Conservation (phyloP, 2,113 vertebrate species). For the Benitochromis conjunctus region DNA sequence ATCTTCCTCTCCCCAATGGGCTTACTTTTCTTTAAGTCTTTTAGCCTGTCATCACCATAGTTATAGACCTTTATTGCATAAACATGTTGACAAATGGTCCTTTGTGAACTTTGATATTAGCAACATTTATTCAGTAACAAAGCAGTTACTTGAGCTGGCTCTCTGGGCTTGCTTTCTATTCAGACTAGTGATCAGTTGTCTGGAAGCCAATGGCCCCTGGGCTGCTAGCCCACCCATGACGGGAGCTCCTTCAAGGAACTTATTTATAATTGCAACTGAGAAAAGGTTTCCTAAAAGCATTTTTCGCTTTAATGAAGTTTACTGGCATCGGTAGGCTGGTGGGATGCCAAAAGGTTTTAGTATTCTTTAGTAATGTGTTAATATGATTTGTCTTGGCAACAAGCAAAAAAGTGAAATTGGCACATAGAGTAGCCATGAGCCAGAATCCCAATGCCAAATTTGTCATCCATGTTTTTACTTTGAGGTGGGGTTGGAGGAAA, state of each 20-base stretch:
- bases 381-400: constrained; percentile 79
- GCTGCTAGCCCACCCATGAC: constrained; percentile 76
- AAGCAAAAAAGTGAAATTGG: constrained; percentile 63
- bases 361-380: constrained; percentile 72
- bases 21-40: not conserved
- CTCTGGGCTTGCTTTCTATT: constrained; percentile 73
- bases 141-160: constrained; percentile 78
- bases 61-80: constrained; percentile 69
- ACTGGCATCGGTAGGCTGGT: constrained; percentile 56
- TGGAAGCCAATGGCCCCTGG: constrained; percentile 70
- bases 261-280: constrained; percentile 75
- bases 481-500: constrained; percentile 61
- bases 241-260: constrained; percentile 69
- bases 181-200: constrained; percentile 76
- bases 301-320: constrained; percentile 69
- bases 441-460: constrained; percentile 69
- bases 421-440: constrained; percentile 65
- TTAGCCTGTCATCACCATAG: constrained; percentile 49
- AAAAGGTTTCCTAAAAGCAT: constrained; percentile 74
- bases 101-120: constrained; percentile 75
- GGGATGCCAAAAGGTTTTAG: constrained; percentile 71
- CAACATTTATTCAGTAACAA: constrained; percentile 78
- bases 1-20: constrained; percentile 29
- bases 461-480: constrained; percentile 65
- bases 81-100: constrained; percentile 78